Base-by-base conservation (phyloP, 1,140 invertebrate species). In the Drosophila prosaltans region DNA sequence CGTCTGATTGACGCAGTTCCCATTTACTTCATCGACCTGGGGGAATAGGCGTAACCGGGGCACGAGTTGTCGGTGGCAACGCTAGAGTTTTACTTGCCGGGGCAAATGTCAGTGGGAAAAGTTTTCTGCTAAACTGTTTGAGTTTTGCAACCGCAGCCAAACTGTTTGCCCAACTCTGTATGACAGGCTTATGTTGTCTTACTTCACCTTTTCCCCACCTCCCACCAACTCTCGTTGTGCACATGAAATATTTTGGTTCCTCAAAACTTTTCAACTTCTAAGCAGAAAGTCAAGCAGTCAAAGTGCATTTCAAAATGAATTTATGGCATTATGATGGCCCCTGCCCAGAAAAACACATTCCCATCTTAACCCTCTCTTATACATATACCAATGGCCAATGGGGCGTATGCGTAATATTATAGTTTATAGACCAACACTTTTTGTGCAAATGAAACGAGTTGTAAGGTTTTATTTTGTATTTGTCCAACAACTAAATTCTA, bases 281-380 rank as follows among this genome's bases (percentile, higher is more conserved):
- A 83, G 72, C 76, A 65, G 32, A 80, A 89, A 89, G 84, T 83
- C 84, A 83, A 83, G 68, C 80, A 83, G 83, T 86, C 84, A 86
- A 80, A 89, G 70, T 88, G 83, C 84, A 88, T 80, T 77, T 80
- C 41, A 36, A 54, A 70, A 51, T 68, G 65, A 72, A 86, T 78
- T 75, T 85, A 86, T 74, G 66, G 69, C 64, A 51, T 41, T 48
- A 71, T 51, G 62, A 10, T 36, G 41, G 45, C 24, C 45, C 21
- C 28, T 30, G 4, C 28, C 28, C 28, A 30, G 2, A 30, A 30
- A 30, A 30, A 30, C 2, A 5, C 32, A 5, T 5, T 36, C 32
- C 32, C 32, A 36, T 9, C 2, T 7, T 21, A 48, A 48, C 45
- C 24, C 8, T 16, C 16, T 16, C 16, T 16, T 16, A 16, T 16